phyloP scores from a whole-genome alignment of 35 echinoderm and acorn worm genomes.

The Antedon bifida region DNA sequence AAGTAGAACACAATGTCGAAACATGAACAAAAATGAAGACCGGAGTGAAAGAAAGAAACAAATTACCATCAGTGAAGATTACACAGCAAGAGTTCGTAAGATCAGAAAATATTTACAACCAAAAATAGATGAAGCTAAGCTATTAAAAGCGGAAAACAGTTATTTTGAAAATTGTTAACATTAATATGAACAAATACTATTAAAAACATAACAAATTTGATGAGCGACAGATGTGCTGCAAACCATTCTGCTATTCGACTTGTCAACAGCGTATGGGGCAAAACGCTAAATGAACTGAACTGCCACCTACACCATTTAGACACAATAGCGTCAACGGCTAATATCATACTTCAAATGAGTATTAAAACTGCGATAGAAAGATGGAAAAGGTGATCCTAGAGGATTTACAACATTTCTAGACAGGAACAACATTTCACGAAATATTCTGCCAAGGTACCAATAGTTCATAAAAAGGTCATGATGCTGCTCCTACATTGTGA shows the following conservation, averaged over 20 bases:
- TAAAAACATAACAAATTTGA: no score
- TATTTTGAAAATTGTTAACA: neutral
- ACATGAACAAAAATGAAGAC: neutral
- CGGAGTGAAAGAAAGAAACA: neutral
- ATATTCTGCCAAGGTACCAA: slow-evolving; percentile 9
- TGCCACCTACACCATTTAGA: slow-evolving; percentile 26
- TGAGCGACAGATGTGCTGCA: no score
- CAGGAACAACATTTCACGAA: neutral
- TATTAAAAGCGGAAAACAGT: neutral
- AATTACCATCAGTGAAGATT: neutral
- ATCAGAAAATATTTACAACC: neutral
- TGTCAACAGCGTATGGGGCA: neutral
- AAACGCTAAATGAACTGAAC: slow-evolving; percentile 7
- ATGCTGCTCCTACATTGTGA: slow-evolving; percentile 7
- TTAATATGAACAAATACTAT: no score
- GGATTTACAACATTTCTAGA: slow-evolving; percentile 12
- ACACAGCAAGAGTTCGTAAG: neutral
- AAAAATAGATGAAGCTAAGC: neutral
- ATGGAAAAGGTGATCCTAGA: slow-evolving; percentile 30
- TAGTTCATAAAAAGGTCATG: slow-evolving; percentile 6
- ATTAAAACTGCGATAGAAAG: slow-evolving; percentile 22
- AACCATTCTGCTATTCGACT: no score
- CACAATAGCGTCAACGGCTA: neutral
- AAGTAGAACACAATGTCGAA: neutral
- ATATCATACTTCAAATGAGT: slow-evolving; percentile 12